Conservation (phyloP, 2,888 invertebrate species). For the Caprella mutica region DNA sequence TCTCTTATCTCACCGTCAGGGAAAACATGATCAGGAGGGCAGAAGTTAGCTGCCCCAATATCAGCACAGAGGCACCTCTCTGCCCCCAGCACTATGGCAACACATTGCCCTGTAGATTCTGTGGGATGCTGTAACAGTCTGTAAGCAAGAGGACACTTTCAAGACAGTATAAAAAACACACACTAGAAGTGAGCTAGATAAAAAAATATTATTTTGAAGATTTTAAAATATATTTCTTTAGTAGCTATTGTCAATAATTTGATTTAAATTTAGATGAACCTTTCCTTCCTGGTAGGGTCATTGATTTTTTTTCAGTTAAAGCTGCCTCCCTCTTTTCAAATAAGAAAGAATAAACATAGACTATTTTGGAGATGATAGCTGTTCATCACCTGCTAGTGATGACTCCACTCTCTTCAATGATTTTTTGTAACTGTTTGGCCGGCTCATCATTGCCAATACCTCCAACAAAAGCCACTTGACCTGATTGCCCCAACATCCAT, state of each 20-base stretch:
- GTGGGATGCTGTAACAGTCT: slow-evolving; percentile 39
- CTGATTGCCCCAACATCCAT: slow-evolving; percentile 34
- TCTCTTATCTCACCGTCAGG: too few relatives aligned
- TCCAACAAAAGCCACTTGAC: slow-evolving; percentile 43
- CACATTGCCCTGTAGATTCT: slow-evolving; percentile 45
- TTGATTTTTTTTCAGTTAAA: too few relatives aligned
- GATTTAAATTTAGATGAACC: not conserved
- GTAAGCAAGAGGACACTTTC: slow-evolving; percentile 13
- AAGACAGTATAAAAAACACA: too few relatives aligned
- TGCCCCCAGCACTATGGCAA: slow-evolving; percentile 44
- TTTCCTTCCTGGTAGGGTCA: too few relatives aligned
- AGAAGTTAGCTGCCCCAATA: slow-evolving; percentile 48
- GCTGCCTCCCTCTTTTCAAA: too few relatives aligned
- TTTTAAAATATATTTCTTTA: too few relatives aligned
- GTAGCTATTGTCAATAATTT: too few relatives aligned
- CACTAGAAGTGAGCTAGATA: too few relatives aligned
- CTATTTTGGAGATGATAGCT: too few relatives aligned
- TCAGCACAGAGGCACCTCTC: slow-evolving; percentile 47
- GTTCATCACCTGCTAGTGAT: slow-evolving; percentile 41
- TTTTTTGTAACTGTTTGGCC: slow-evolving; percentile 41
- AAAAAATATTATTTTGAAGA: too few relatives aligned
- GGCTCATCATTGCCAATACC: slow-evolving; percentile 46
- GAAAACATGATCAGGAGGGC: slow-evolving; percentile 39
- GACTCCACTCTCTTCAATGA: slow-evolving; percentile 42
- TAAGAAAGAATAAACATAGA: too few relatives aligned